phyloP scores from a whole-genome alignment of 1,140 invertebrate genomes.

The Drosophila melanica region DNA sequence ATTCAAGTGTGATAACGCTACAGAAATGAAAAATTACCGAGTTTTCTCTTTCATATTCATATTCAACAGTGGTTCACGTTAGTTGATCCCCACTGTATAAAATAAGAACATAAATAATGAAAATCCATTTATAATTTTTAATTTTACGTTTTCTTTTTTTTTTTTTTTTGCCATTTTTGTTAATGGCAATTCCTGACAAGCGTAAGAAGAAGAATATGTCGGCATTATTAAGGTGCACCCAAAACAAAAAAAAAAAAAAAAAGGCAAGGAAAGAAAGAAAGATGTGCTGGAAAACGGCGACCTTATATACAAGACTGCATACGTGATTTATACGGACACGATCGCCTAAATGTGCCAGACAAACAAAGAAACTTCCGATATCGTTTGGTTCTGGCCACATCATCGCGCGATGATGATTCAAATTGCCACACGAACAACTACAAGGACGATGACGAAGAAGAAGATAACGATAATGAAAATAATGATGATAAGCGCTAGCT shows the following conservation, averaged over 20 bases:
- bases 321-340: slow-evolving; percentile 19
- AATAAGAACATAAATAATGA: no score
- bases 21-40: no score
- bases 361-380: slow-evolving; percentile 43
- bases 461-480: background rate
- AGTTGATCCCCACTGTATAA: no score
- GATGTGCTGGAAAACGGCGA: slow-evolving; percentile 17
- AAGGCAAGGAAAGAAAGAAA: background rate
- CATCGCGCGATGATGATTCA: background rate
- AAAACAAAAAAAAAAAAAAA: background rate
- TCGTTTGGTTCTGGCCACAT: slow-evolving; percentile 18
- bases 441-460: slow-evolving; percentile 6
- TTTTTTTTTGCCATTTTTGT: background rate
- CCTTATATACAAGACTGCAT: slow-evolving; percentile 19
- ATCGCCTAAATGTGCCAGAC: slow-evolving; percentile 35
- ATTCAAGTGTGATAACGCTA: no score
- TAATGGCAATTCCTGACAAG: slow-evolving; percentile 21
- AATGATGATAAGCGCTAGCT: no score
- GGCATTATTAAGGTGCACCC: slow-evolving; percentile 15
- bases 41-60: no score
- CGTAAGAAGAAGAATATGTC: slow-evolving; percentile 16
- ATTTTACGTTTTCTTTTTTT: no score
- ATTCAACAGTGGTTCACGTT: no score
- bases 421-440: background rate
- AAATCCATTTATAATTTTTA: no score